Conservation (phyloP, 2,888 invertebrate species). For the Geotrupes spiniger region DNA sequence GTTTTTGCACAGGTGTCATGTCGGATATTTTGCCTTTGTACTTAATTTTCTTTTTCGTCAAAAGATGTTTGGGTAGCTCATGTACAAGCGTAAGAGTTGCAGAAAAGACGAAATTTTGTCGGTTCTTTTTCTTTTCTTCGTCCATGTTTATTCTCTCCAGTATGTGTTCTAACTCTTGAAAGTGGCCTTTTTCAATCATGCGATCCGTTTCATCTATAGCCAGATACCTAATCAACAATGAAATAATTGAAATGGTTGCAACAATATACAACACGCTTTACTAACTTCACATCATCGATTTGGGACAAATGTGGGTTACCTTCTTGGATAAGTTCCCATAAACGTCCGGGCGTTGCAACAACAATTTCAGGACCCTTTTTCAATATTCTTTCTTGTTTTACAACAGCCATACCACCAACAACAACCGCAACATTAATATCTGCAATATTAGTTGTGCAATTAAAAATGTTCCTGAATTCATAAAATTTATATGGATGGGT, state of each 20-base stretch:
- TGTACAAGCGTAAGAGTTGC: constrained; percentile 94
- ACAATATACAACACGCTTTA: constrained; percentile 15
- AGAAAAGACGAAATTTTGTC: constrained; percentile 96
- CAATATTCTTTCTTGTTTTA: constrained; percentile 89
- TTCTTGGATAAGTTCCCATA: constrained; percentile 89
- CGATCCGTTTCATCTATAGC: constrained; percentile 98
- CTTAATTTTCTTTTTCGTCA: constrained; percentile 55
- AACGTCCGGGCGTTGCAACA: constrained; percentile 93
- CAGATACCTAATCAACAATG: constrained; percentile 60
- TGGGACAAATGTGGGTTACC: constrained; percentile 76
- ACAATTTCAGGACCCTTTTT: constrained; percentile 85
- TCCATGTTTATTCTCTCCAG: constrained; percentile 77
- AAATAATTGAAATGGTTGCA: neutral
- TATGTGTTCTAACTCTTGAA: constrained; percentile 82
- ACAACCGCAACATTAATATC: constrained; percentile 73
- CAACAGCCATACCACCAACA: constrained; percentile 91
- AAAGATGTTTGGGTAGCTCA: constrained; percentile 73
- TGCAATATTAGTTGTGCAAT: constrained; percentile 25
- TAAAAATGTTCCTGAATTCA: neutral
- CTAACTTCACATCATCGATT: constrained; percentile 66
- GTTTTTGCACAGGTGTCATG: constrained; percentile 71
- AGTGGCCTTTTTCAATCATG: constrained; percentile 96
- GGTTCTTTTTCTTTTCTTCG: constrained; percentile 54
- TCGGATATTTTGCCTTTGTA: constrained; percentile 58
- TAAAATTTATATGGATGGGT: too few species aligned